A percentile compares a stretch with the other conserved stretches of the same genome.
These are phyloP conservation scores for Callosobruchus maculatus DNA, from an alignment of 2,888 invertebrate species.

Conservation along the genomic window DNA sequence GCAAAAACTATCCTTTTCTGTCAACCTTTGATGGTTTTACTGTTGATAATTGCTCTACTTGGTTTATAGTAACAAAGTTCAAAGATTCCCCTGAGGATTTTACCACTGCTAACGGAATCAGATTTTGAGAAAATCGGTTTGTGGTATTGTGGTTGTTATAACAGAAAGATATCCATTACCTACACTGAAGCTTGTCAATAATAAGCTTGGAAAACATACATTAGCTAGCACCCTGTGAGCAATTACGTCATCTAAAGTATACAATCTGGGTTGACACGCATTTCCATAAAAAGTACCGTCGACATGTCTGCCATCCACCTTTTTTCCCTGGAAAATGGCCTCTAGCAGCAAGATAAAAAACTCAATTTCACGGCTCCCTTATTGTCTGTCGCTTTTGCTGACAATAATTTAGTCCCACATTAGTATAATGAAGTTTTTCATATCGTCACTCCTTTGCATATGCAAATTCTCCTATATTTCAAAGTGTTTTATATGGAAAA, in stretches of 20 bases:
- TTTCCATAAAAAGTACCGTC: background rate
- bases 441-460: conserved; percentile 10
- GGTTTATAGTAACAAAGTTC: too few relatives aligned
- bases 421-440: conserved; percentile 15
- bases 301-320: background rate
- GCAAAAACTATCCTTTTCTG: too few relatives aligned
- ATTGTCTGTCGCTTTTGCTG: conserved; percentile 3
- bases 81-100: too few relatives aligned
- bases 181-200: too few relatives aligned
- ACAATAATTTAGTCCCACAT: conserved; percentile 13
- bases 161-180: too few relatives aligned
- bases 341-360: background rate
- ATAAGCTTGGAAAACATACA: too few relatives aligned
- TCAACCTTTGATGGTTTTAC: too few relatives aligned
- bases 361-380: conserved; percentile 7
- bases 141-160: too few relatives aligned
- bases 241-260: background rate
- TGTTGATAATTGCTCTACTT: too few relatives aligned
- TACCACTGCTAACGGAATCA: too few relatives aligned
- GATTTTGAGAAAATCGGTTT: too few relatives aligned
- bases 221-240: background rate
- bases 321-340: background rate
- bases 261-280: background rate
- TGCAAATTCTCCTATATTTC: conserved; percentile 7
- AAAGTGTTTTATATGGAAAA: background rate